phyloP scores from a whole-genome alignment of 2,888 invertebrate genomes.

The Geophilus truncorum region DNA sequence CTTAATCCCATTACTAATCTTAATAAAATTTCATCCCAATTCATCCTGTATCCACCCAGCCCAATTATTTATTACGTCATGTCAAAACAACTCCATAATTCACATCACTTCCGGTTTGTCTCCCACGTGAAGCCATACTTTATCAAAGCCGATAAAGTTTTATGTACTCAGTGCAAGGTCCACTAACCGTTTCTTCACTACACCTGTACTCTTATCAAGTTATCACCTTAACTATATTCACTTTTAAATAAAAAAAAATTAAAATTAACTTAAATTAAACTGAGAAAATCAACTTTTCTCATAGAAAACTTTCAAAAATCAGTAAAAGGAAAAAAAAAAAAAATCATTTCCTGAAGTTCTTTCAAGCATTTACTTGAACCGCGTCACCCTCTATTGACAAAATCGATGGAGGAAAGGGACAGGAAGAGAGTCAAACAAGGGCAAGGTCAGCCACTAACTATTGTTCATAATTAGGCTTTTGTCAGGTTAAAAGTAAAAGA shows the following conservation, averaged over 20 bases:
- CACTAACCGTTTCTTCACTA: neutral
- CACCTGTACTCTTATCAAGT: no score
- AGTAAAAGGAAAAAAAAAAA: neutral
- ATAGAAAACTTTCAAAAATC: no score
- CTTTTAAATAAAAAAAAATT: neutral
- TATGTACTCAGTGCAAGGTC: neutral
- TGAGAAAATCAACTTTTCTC: neutral
- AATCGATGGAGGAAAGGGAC: neutral
- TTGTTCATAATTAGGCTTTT: neutral
- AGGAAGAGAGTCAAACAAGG: neutral
- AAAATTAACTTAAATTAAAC: neutral
- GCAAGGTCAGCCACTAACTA: neutral
- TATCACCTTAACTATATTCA: neutral
- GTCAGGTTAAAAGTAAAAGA: neutral
- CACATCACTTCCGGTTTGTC: neutral
- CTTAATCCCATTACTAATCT: no score
- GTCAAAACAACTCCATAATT: no score
- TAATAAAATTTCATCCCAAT: neutral
- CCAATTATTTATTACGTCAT: neutral
- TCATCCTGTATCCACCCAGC: no score
- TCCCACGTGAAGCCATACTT: neutral
- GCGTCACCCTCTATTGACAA: constrained; percentile 11
- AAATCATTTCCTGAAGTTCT: neutral
- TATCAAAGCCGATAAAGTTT: neutral
- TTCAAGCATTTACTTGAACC: neutral